These are phyloP conservation scores for Cerastis rubricosa DNA, from an alignment of 2,888 invertebrate species.

Conservation along the genomic window DNA sequence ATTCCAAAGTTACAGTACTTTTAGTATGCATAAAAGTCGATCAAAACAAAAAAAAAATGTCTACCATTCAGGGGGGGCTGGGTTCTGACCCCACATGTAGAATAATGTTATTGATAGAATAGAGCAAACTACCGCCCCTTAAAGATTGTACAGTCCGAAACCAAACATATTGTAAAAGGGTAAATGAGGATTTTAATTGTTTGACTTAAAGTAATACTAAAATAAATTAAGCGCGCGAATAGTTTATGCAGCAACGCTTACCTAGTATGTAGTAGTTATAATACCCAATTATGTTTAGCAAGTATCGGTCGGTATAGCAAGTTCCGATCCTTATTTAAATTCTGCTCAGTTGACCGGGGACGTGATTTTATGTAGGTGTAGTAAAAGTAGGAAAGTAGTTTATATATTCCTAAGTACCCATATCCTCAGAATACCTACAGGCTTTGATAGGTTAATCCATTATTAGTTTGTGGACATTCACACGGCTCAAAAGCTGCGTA, in stretches of 20 bases:
- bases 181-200: not conserved
- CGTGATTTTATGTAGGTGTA: conserved; percentile 38
- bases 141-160: too few relatives aligned
- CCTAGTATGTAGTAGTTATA: not conserved
- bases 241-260: not conserved
- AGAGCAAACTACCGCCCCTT: too few relatives aligned
- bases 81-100: too few relatives aligned
- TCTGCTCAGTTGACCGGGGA: conserved; percentile 16
- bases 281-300: not conserved
- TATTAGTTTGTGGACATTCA: not conserved
- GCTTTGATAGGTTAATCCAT: not conserved
- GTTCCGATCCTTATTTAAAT: conserved; percentile 38
- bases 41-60: too few relatives aligned
- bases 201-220: not conserved
- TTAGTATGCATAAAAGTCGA: too few relatives aligned
- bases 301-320: conserved; percentile 8
- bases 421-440: not conserved
- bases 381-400: conserved; percentile 48
- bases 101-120: too few relatives aligned
- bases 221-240: too few relatives aligned
- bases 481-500: not conserved
- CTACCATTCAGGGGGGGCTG: too few relatives aligned
- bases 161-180: not conserved
- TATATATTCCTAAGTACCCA: not conserved
- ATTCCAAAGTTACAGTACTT: too few relatives aligned